Evolutionary conservation across 1,140 invertebrate species (phyloP), one percentile per base, ranked within the genome.

Genomic region (Drosophila lacteicornis): DNA sequence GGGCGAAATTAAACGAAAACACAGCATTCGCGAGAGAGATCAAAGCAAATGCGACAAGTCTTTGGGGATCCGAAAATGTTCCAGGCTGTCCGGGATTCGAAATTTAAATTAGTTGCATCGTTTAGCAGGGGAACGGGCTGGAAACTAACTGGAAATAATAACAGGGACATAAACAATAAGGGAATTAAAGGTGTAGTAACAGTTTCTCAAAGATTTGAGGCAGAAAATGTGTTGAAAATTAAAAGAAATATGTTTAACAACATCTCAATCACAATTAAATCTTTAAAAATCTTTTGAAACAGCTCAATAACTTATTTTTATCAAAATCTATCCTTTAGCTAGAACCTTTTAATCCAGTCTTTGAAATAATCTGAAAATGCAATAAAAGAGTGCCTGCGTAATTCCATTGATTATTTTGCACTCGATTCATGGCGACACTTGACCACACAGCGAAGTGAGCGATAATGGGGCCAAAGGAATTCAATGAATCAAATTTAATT

Each of bases 1-100:
- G 42, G 11, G 15, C 45, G 46, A 78, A 78, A 61, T 78, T 78
- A 78, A 78, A 78, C 40, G 74, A 61, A 77, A 77, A 77, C 73
- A 77, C 62, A 60, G 45, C 75, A 30, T 67, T 77, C 42, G 63
- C 27, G 33, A 43, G 58, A 77, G 58, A 77, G 74, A 77, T 77
- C 75, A 77, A 77, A 77, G 75, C 38, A 30, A 33, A 51, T 22
- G 63, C 50, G 74, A 57, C 66, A 73, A 30, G 67, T 62, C 76
- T 42, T 40, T 57, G 33, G 66, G 58, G 75, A 59, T 56, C 50
- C 27, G 4, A 33, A 36, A 59, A 59, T 19, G 30, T 43, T 50
- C 4, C 66, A 66, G 4, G 38, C 27, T 17, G 45, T 38, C 40
- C 55, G 62, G 40, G 5, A 60, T 36, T 56, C 27, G 19, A 65